Conservation (phyloP, 2,888 invertebrate species). For the Eubasilissa splendida region DNA sequence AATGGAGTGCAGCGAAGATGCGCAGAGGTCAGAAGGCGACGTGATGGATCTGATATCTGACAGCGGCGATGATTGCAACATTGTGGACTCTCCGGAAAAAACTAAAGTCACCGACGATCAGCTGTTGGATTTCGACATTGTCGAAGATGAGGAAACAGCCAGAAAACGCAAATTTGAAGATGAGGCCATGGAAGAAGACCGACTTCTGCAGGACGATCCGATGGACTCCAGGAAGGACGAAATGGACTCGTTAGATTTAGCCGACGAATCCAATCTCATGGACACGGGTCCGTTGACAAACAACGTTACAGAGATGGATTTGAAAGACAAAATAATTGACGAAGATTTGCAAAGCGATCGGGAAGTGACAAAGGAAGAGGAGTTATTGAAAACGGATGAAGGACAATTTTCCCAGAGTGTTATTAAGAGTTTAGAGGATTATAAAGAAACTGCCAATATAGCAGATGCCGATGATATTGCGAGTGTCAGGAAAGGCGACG, state of each 20-base stretch:
- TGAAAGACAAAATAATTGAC: neutral
- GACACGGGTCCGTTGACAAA: neutral
- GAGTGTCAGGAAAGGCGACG: too few relatives aligned
- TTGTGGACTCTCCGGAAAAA: constrained; percentile 54
- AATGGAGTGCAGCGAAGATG: constrained; percentile 13
- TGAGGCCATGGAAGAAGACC: constrained; percentile 16
- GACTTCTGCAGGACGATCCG: constrained; percentile 13
- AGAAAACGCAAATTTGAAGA: neutral
- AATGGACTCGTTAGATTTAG: constrained; percentile 2
- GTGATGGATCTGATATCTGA: constrained; percentile 60
- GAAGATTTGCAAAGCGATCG: neutral
- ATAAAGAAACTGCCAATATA: neutral
- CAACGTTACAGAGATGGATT: neutral
- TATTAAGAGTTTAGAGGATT: constrained; percentile 36
- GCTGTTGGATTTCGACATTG: constrained; percentile 39
- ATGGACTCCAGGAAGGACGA: neutral
- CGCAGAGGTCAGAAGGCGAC: constrained; percentile 58
- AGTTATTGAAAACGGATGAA: neutral
- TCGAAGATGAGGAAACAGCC: constrained; percentile 18
- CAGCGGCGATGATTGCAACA: constrained; percentile 60
- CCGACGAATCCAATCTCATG: neutral
- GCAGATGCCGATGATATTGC: neutral
- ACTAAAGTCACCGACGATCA: constrained; percentile 51
- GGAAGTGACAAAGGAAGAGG: neutral
- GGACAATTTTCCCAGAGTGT: constrained; percentile 2